phyloP scores from a whole-genome alignment of 2,113 vertebrate genomes.

The Chitala chitala region DNA sequence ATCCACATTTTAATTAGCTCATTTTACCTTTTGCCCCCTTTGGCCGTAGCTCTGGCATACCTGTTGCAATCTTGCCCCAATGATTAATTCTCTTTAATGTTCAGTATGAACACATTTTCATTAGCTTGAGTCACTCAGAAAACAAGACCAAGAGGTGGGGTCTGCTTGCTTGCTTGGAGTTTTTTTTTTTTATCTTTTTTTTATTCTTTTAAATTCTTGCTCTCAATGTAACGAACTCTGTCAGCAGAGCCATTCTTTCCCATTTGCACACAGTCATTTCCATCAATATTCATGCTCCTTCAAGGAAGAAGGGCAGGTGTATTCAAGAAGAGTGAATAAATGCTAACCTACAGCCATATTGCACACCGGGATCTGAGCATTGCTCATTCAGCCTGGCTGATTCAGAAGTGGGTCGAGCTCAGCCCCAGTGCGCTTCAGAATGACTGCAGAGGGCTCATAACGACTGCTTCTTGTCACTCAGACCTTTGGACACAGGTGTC shows the following conservation, averaged over 20 bases:
- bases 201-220: background rate
- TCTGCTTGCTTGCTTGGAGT: background rate
- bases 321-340: constrained; percentile 78
- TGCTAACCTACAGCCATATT: constrained; percentile 62
- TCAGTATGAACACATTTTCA: constrained; percentile 13
- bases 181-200: background rate
- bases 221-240: constrained; percentile 14
- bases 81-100: constrained; percentile 10
- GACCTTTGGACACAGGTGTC: constrained; percentile 45
- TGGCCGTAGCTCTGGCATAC: background rate
- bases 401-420: constrained; percentile 56
- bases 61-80: background rate
- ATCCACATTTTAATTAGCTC: background rate
- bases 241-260: constrained; percentile 19
- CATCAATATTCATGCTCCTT: constrained; percentile 75
- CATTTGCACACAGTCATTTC: constrained; percentile 48
- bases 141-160: background rate
- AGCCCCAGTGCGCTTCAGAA: constrained; percentile 54
- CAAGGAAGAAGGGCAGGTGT: constrained; percentile 48
- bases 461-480: constrained; percentile 51
- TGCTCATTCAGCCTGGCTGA: constrained; percentile 52
- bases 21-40: background rate
- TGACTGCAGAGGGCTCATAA: constrained; percentile 53
- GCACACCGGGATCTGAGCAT: constrained; percentile 58
- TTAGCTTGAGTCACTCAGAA: background rate